A percentile compares a stretch with the other conserved stretches of the same genome.
Conservation (phyloP, 2,888 invertebrate species). For the Platerodrilus igneus region DNA sequence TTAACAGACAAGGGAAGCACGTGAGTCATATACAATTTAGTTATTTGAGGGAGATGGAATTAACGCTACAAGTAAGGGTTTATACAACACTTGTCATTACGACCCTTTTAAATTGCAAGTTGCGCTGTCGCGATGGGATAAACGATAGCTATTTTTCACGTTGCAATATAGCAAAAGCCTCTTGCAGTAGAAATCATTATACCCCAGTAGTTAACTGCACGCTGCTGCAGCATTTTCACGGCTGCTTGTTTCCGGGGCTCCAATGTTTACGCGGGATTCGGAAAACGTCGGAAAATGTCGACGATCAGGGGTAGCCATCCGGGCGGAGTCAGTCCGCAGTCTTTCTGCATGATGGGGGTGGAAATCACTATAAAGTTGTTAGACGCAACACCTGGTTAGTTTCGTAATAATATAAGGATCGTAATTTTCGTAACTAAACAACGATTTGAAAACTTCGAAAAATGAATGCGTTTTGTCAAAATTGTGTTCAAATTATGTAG, state of each 20-base stretch:
- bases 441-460: constrained; percentile 12
- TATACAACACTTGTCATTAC: constrained; percentile 25
- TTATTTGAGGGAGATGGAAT: constrained; percentile 14
- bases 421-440: constrained; percentile 16
- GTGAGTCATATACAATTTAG: constrained; percentile 17
- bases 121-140: constrained; percentile 3
- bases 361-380: constrained; percentile 32
- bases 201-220: constrained; percentile 14
- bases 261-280: constrained; percentile 28
- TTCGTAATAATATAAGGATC: constrained; percentile 21
- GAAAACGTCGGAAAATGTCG: constrained; percentile 26
- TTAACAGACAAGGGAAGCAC: constrained; percentile 15
- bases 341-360: constrained; percentile 39
- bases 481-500: constrained; percentile 19
- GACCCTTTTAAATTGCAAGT: constrained; percentile 18
- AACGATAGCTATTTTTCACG: background rate
- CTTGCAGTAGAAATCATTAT: constrained; percentile 7
- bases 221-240: constrained; percentile 29
- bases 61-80: constrained; percentile 8
- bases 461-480: constrained; percentile 7
- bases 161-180: too few relatives aligned
- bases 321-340: constrained; percentile 46
- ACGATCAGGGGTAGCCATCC: constrained; percentile 37
- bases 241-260: constrained; percentile 34
- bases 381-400: constrained; percentile 39